Evolutionary conservation across 2,797 vertebrate genomes (phyloP), one percentile per base, ranked within the genome.

Genomic region (Bucorvus abyssinicus): DNA sequence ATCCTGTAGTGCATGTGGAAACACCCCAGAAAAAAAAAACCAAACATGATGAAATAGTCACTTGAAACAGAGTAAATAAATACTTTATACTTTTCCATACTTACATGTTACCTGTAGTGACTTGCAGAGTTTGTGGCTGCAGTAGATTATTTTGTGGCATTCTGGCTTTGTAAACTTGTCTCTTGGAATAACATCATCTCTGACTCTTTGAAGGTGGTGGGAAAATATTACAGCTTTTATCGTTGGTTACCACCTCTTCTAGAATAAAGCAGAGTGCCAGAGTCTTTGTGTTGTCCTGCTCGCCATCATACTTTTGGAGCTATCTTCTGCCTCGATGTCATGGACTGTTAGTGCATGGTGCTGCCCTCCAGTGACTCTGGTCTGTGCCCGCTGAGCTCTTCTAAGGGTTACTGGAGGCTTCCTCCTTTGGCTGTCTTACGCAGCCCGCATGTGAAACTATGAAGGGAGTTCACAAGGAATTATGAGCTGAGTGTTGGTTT

Each of bases 311-410:
- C 38, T 44, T 74, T 34, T 47, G 44, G 53, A 75, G 30, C 20
- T 38, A 4, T 15, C 71, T 68, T 83, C 56, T 70, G 17, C 20
- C 64, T 63, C 0, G 0, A 1, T 22, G 26, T 19, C 0, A 0
- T 44, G 32, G 26, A 22, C 49, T 65, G 32, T 45, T 52, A 11
- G 44, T 4, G 2, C 20, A 2, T 2, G 15, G 52, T 69, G 10
- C 22, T 50, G 53, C 44, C 55, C 36, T 68, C 40, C 12, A 6
- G 70, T 44, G n/a, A 11, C 40, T n/a, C 42, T 29, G n/a, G 8
- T 68, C 19, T 57, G 30, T 16, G 50, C 23, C n/a, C 38, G 42
- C 12, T 13, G 27, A 63, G 68, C 30, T 7, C 1, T 53, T 36
- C 36, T 20, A 12, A 67, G 52, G 50, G 9, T 5, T 45, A 30